Evolutionary conservation across 37 sponge, comb jelly and placozoan genomes (phyloP), one percentile per base, ranked within the genome.

Genomic region (Chondrosia reniformis): DNA sequence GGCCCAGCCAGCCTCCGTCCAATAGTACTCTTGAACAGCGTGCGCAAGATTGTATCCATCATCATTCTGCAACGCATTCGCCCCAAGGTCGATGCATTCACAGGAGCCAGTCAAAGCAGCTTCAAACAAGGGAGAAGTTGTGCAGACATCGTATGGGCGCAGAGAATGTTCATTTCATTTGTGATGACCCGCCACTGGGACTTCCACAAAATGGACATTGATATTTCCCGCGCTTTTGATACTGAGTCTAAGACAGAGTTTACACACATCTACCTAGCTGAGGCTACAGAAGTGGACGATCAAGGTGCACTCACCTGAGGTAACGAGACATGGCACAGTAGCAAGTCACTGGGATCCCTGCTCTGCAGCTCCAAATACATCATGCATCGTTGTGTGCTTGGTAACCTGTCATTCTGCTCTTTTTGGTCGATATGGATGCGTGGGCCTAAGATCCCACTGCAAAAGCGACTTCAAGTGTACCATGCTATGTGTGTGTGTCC

Each of bases 331-430:
- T 56, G 58, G 58, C 58, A 6, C 58, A 8, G 7, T 28, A 56
- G 58, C 7, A 56, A 56, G 58, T 56, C 58, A 56, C 27, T 56
- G 58, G 58, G 58, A 56, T 56, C 58, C 9, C n/a, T 56, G 58
- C 58, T 56, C 27, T 56, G 58, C 58, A 56, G 58, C 27, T 56
- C 58, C 58, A 56, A 3, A 56, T 24, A 6, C 9, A 56, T 56
- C 58, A 6, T 56, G 58, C 58, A 56, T 6, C 27, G 7, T 56
- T 56, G 58, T 56, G 58, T 56, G 58, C 3, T 6, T 56, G 58
- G 58, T 56, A 56, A 56, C 58, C 27, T 56, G 58, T 56, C 7
- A 2, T 56, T 56, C 58, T 6, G 58, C 7, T 56, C 58, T 6
- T 56, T 56, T 28, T 56, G 58, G 3, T 56, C 58, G 27, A 56